These are phyloP conservation scores for Emmelina monodactyla DNA, from an alignment of 2,888 invertebrate species.

Conservation along the genomic window DNA sequence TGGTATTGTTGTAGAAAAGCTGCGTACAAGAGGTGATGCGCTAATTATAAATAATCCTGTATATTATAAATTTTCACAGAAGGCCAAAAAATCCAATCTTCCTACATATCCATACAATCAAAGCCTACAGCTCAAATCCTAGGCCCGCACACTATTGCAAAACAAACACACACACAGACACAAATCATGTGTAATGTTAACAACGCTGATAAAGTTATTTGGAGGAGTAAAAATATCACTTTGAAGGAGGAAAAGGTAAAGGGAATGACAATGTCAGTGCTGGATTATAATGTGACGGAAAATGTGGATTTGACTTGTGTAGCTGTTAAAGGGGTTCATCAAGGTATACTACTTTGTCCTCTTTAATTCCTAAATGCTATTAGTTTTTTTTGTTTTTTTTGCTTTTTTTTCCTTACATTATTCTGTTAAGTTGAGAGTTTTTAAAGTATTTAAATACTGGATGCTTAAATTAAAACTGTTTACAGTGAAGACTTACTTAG, in stretches of 20 bases:
- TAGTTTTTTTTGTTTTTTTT: too few relatives aligned
- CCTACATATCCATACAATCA: constrained; percentile 23
- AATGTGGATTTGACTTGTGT: constrained; percentile 38
- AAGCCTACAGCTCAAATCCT: constrained; percentile 39
- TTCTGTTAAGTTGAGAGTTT: too few relatives aligned
- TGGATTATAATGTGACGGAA: constrained; percentile 27
- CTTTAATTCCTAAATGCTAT: too few relatives aligned
- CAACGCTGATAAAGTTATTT: constrained; percentile 27
- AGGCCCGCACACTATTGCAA: constrained; percentile 31
- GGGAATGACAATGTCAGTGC: constrained; percentile 22
- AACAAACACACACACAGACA: constrained; percentile 20
- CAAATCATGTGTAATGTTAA: constrained; percentile 36
- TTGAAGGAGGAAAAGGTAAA: constrained; percentile 20
- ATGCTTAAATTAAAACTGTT: too few relatives aligned
- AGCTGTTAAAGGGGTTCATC: too few relatives aligned
- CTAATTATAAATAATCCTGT: too few relatives aligned
- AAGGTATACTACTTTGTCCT: too few relatives aligned
- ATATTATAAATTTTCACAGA: constrained; percentile 23
- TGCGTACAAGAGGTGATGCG: too few relatives aligned
- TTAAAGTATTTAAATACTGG: too few relatives aligned
- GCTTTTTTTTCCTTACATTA: too few relatives aligned
- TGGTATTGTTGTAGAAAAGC: too few relatives aligned
- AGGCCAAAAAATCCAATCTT: constrained; percentile 31
- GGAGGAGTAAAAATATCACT: constrained; percentile 26
- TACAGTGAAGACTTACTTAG: too few relatives aligned